Conservation (phyloP, 2,113 vertebrate species). For the Nannobrachium achirus region DNA sequence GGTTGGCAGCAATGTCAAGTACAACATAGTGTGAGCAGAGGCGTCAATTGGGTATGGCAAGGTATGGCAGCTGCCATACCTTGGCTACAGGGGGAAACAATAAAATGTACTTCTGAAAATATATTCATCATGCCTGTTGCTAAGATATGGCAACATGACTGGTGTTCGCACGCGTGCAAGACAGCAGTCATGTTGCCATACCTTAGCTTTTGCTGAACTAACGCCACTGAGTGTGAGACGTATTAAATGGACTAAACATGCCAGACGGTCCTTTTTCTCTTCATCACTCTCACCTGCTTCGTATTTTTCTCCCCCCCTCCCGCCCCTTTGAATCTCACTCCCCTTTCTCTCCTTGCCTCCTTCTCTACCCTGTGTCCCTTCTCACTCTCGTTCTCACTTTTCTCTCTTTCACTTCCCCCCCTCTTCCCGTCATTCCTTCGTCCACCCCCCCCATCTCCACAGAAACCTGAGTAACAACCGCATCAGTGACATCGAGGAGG, state of each 20-base stretch:
- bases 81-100: no score
- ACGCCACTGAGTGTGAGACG: background rate
- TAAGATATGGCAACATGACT: no score
- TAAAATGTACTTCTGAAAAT: no score
- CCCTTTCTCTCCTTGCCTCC: background rate
- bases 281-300: slow-evolving; percentile 9
- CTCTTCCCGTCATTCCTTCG: background rate
- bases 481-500: slow-evolving; percentile 97
- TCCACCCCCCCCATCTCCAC: slow-evolving; percentile 12
- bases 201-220: no score
- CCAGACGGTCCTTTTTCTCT: slow-evolving; percentile 4
- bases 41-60: background rate
- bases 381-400: background rate
- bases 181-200: no score
- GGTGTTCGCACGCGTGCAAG: no score
- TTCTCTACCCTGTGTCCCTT: slow-evolving; percentile 11
- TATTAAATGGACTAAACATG: slow-evolving; percentile 8
- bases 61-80: no score
- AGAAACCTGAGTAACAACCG: slow-evolving; percentile 99
- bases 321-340: slow-evolving; percentile 1
- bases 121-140: no score
- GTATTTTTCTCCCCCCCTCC: slow-evolving; percentile 17
- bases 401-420: background rate
- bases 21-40: no score
- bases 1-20: no score